Base-by-base conservation (phyloP, 2,113 vertebrate genomes). In the Collichthys lucidus region DNA sequence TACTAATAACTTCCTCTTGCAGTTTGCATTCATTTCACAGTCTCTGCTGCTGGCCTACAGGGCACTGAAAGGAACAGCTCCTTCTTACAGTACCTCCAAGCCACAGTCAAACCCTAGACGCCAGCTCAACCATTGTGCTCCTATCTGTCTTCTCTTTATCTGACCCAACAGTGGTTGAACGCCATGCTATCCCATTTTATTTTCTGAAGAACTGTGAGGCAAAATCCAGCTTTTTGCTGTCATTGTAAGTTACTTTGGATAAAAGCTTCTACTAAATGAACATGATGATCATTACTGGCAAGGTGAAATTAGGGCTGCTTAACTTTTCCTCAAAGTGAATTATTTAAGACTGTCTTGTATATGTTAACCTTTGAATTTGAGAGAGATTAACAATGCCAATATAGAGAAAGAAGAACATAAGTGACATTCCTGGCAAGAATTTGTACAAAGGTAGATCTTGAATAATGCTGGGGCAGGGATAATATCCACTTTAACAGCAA, bases 401-500 rank as follows among this genome's bases (percentile, higher is more conserved):
- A 42, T 16, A 77, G 35, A 57, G 42, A 19, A 52, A 72, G 26
- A 3, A 61, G 16, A 19, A 16, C 9, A 8, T 52, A 75, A 61
- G 44, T 40, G 55, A 62, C 20, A 67, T 68, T 64, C 22, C 47
- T 60, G 50, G 76, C n/a, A 26, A 66, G 61, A n/a, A 6, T 63
- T 8, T 66, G 19, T 11, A 44, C 70, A 56, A 19, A 20, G 26
- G 50, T 42, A 1, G 44, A 55, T 69, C 31, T 24, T 3, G 9
- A 86, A 49, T 46, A 49, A 74, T 59, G 55, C 42, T 55, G 7
- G 11, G 3, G 44, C 31, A 59, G 50, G n/a, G 40, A 20, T 72
- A 67, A 84, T 71, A 72, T 73, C 64, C 64, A 65, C 72, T 84
- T 77, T 44, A 65, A 56, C 20, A 56, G 79, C 14, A 4, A 15